Percentiles rank a stretch among this genome's conserved stretches.
phyloP scores from a whole-genome alignment of 2,113 vertebrate species.

The Epinephelus moara region DNA sequence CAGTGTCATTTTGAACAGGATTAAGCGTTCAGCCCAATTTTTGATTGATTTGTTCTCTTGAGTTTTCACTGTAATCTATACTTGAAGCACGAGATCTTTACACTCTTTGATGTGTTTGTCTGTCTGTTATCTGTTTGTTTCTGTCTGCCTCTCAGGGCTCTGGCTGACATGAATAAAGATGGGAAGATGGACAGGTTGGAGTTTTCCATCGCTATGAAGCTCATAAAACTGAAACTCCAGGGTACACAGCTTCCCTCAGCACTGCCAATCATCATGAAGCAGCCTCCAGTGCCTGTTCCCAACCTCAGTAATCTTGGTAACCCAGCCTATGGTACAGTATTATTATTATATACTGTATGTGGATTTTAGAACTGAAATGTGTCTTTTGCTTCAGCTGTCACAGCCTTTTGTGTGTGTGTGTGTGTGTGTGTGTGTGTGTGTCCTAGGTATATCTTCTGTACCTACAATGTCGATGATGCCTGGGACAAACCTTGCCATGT shows the following conservation, averaged over 20 bases:
- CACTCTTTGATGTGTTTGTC: not conserved
- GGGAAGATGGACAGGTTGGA: constrained; percentile 97
- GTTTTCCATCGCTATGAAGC: constrained; percentile 99
- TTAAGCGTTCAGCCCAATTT: too few species aligned
- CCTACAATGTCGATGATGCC: constrained; percentile 91
- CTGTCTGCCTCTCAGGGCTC: constrained; percentile 81
- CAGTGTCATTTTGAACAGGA: too few species aligned
- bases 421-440: constrained; percentile 25
- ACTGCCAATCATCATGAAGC: constrained; percentile 96
- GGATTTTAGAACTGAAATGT: not conserved
- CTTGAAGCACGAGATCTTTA: not conserved
- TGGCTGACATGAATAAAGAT: constrained; percentile 96
- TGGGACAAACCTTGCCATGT: constrained; percentile 81
- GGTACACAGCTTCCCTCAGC: constrained; percentile 89
- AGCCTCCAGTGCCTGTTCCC: constrained; percentile 88
- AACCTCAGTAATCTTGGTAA: constrained; percentile 59
- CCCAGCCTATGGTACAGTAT: constrained; percentile 88
- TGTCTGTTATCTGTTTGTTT: not conserved
- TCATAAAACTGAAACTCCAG: constrained; percentile 95
- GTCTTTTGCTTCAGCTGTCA: not conserved
- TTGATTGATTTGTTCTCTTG: not conserved
- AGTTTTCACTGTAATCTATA: not conserved
- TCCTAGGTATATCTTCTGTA: constrained; percentile 91
- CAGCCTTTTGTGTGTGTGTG: constrained; percentile 17
- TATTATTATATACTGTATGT: not conserved